Percentiles rank a stretch among this genome's conserved stretches.
phyloP scores from a whole-genome alignment of 2,113 vertebrate genomes.

The Sapajus apella region DNA sequence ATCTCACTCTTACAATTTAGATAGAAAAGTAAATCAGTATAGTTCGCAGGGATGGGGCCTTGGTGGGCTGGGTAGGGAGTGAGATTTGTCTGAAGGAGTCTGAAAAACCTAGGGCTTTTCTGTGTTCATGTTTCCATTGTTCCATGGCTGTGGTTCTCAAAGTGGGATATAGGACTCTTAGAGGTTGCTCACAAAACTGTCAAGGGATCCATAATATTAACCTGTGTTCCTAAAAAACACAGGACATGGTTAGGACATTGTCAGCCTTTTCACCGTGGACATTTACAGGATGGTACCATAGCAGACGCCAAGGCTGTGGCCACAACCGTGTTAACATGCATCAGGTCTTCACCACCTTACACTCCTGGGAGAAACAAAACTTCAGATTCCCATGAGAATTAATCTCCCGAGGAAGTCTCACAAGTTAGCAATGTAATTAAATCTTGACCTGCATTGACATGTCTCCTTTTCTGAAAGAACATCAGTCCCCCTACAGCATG shows the following conservation, averaged over 20 bases:
- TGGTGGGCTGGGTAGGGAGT: too few relatives aligned
- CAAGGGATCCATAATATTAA: not conserved
- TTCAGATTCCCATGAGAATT: not conserved
- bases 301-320: rapidly evolving
- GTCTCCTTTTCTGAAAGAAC: not conserved
- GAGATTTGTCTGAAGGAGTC: not conserved
- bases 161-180: not conserved
- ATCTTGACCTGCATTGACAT: not conserved
- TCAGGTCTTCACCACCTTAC: not conserved
- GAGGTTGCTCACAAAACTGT: not conserved
- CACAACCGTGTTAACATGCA: not conserved
- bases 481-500: too few relatives aligned
- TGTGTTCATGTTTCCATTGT: not conserved
- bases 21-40: not conserved
- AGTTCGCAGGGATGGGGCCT: not conserved
- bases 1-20: not conserved
- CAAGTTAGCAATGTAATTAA: rapidly evolving
- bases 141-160: not conserved
- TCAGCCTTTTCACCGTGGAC: too few relatives aligned
- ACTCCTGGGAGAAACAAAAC: not conserved
- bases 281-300: rapidly evolving
- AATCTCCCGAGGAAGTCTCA: not conserved
- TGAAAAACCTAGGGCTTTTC: not conserved
- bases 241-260: not conserved
- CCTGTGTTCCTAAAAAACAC: not conserved